These are phyloP conservation scores for Actinostola sp. DNA, from an alignment of 92 coral and sea anemone genomes.

Conservation along the genomic window DNA sequence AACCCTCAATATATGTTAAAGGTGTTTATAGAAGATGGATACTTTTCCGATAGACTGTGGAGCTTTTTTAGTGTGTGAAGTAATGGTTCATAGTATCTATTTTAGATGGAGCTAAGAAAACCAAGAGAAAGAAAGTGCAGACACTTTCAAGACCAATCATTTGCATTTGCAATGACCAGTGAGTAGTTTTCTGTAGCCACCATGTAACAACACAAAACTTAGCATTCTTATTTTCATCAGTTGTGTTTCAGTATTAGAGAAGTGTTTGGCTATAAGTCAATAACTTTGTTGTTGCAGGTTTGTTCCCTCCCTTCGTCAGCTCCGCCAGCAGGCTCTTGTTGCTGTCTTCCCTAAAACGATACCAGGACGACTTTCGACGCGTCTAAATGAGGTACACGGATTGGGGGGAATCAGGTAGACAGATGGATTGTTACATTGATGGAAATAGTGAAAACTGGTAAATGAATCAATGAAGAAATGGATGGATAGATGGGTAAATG, in stretches of 20 bases:
- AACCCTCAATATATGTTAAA: too few relatives aligned
- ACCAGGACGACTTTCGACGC: slow-evolving; percentile 81
- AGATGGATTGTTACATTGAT: neutral
- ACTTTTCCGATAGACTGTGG: too few relatives aligned
- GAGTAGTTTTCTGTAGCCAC: too few relatives aligned
- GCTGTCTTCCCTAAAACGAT: slow-evolving; percentile 90
- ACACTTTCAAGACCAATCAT: slow-evolving; percentile 90
- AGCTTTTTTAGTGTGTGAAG: too few relatives aligned
- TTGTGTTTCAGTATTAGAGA: neutral
- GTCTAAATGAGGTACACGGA: slow-evolving; percentile 78
- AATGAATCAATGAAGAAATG: too few relatives aligned
- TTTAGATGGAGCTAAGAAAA: slow-evolving; percentile 51
- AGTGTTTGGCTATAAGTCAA: neutral
- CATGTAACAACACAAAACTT: too few relatives aligned
- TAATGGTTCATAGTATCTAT: too few relatives aligned
- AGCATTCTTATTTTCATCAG: neutral
- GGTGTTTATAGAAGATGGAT: too few relatives aligned
- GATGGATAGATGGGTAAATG: too few relatives aligned
- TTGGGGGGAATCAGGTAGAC: neutral
- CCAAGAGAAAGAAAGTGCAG: slow-evolving; percentile 64
- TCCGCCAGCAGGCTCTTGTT: slow-evolving; percentile 89
- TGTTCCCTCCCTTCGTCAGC: slow-evolving; percentile 90
- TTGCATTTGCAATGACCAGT: slow-evolving; percentile 99
- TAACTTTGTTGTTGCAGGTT: slow-evolving; percentile 51
- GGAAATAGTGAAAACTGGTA: too few relatives aligned